These are phyloP conservation scores for Drosophila maculinotata DNA, from an alignment of 2,888 invertebrate species.

Conservation along the genomic window DNA sequence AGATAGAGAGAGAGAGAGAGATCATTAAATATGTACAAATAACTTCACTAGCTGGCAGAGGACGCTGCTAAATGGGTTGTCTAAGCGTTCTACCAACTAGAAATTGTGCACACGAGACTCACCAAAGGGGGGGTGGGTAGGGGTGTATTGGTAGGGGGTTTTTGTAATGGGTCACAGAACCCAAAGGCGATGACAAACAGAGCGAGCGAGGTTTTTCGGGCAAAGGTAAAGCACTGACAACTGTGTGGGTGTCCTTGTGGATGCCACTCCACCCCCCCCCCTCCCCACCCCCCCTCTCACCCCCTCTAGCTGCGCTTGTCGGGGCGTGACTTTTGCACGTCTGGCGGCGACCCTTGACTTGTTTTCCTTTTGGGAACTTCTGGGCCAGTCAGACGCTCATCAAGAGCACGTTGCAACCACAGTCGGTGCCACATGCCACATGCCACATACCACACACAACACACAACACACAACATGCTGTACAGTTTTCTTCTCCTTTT, in stretches of 20 bases:
- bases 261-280: neutral
- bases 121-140: neutral
- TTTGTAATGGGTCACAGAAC: conserved; percentile 28
- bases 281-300: neutral
- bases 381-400: conserved; percentile 56
- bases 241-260: conserved; percentile 17
- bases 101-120: conserved; percentile 51
- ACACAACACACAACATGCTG: conserved; percentile 40
- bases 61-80: conserved; percentile 51
- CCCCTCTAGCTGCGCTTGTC: neutral
- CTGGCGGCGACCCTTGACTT: conserved; percentile 72
- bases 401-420: conserved; percentile 64
- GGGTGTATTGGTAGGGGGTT: neutral
- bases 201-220: conserved; percentile 24
- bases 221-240: conserved; percentile 35
- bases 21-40: conserved; percentile 69
- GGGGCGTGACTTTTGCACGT: conserved; percentile 72
- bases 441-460: too few relatives aligned
- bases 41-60: conserved; percentile 49
- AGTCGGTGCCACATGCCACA: conserved; percentile 52
- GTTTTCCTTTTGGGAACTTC: conserved; percentile 57
- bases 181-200: conserved; percentile 47
- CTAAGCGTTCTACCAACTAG: conserved; percentile 48
- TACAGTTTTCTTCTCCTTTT: neutral
- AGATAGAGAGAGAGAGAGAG: conserved; percentile 9